These are phyloP conservation scores for Hoplodrina blanda DNA, from an alignment of 2,888 invertebrate genomes.

Conservation along the genomic window DNA sequence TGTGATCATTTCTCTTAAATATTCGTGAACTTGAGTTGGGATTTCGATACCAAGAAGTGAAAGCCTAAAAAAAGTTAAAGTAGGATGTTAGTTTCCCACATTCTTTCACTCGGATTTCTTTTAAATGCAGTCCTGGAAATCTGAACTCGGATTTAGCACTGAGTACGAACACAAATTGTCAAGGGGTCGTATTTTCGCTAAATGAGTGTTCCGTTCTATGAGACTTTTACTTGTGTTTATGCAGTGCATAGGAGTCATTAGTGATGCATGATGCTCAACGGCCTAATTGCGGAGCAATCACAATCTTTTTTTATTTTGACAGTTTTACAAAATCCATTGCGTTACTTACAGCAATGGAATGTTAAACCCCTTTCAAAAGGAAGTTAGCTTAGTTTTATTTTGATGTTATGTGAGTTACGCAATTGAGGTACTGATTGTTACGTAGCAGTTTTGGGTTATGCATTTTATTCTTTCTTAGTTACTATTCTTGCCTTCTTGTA, in stretches of 20 bases:
- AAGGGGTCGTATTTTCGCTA: conserved; percentile 9
- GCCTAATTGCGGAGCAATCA: not conserved
- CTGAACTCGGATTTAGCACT: not conserved
- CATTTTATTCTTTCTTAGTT: not conserved
- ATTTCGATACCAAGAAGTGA: not conserved
- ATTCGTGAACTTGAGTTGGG: not conserved
- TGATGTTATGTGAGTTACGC: not conserved
- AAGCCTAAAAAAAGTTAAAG: not conserved
- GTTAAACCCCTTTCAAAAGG: not conserved
- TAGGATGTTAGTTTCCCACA: not conserved
- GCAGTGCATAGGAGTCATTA: conserved; percentile 3
- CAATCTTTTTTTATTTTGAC: no score
- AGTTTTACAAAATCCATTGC: no score
- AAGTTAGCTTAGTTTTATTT: not conserved
- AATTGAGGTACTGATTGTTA: conserved; percentile 3
- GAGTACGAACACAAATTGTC: not conserved
- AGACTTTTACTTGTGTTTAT: conserved; percentile 12
- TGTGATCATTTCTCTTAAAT: not conserved
- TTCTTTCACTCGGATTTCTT: not conserved
- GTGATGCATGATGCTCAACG: conserved; percentile 24
- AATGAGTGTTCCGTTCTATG: not conserved
- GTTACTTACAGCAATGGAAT: no score
- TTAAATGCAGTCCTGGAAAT: not conserved
- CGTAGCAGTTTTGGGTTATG: conserved; percentile 15
- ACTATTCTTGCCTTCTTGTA: conserved; percentile 9